Evolutionary conservation across 2,113 vertebrate genomes (phyloP), one percentile per base, ranked within the genome.

Genomic region (Picathartes gymnocephalus): DNA sequence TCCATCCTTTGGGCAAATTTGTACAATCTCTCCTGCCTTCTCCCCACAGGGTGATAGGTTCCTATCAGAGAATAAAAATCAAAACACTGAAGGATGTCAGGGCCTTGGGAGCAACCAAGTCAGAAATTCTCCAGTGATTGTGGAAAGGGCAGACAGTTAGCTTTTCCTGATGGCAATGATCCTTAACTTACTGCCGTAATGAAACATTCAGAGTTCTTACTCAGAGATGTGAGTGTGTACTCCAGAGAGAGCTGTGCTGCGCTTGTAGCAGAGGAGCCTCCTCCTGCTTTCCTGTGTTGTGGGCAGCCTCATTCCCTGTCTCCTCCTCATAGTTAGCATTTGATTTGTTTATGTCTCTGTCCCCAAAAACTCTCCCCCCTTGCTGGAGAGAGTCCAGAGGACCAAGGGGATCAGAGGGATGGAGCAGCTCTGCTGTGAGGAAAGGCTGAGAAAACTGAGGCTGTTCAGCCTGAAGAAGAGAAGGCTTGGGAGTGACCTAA

Each of bases 311-410:
- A 17, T 14, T 86, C 39, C 16, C 21, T 25, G 5, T 18, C 35
- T 78, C 15, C 6, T 91, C 51, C 35, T n/a, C 23, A 35, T 1
- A n/a, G 6, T 22, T 30, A 24, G 61, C 62, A 40, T 10, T 40
- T 31, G 44, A 69, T 65, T 74, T 77, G 10, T 60, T 97, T 80
- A 4, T 23, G 53, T 40, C 31, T 78, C 13, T 31, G 35, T 8
- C 11, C 9, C 14, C 62, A 44, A 22, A 83, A 90, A 31, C 57
- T 51, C 12, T 44, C 6, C 25, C 15, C 7, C 27, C 4, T 45
- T 21, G 5, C 10, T 23, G 30, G 8, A 76, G 39, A 0, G 0
- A 47, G n/a, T 9, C 40, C 61, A 54, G 47, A 47, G 47, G 61
- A 53, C 19, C 53, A 45, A 17, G 28, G 15, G 10, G 13, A 18